phyloP scores from a whole-genome alignment of 2,797 vertebrate species.

The Macrochelys suwanniensis region DNA sequence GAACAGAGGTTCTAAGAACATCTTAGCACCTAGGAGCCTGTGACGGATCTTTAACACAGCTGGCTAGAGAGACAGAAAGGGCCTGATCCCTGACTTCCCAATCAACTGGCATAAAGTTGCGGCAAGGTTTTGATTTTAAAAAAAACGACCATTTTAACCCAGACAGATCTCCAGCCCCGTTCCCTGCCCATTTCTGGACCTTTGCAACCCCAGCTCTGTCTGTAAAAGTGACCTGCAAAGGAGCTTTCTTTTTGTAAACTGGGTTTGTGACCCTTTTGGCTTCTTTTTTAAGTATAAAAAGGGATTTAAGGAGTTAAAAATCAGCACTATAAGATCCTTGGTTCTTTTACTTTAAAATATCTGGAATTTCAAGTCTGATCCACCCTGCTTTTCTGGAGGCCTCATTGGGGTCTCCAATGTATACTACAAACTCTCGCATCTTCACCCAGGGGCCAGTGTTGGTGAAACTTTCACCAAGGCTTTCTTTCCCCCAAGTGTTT shows the following conservation, averaged over 20 bases:
- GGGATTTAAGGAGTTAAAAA: background rate
- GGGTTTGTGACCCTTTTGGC: background rate
- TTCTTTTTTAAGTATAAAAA: background rate
- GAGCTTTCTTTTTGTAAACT: background rate
- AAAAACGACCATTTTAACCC: background rate
- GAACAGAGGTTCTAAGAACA: background rate
- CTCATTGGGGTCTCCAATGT: background rate
- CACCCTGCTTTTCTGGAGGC: background rate
- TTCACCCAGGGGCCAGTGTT: background rate
- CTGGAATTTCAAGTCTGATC: background rate
- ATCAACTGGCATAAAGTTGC: background rate
- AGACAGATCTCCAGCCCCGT: background rate
- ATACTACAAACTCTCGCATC: background rate
- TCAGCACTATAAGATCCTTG: background rate
- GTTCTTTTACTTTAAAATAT: background rate
- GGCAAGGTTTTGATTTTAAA: background rate
- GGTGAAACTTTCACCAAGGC: background rate
- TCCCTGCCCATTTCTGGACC: background rate
- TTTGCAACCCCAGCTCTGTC: background rate
- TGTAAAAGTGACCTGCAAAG: background rate
- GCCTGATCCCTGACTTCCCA: background rate
- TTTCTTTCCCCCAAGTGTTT: accelerated
- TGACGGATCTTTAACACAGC: background rate
- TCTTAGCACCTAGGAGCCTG: background rate
- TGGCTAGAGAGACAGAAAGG: background rate